Base-by-base conservation (phyloP, 30 jellyfish, hydroid and myxozoan species). In the Aurelia coerulea region DNA sequence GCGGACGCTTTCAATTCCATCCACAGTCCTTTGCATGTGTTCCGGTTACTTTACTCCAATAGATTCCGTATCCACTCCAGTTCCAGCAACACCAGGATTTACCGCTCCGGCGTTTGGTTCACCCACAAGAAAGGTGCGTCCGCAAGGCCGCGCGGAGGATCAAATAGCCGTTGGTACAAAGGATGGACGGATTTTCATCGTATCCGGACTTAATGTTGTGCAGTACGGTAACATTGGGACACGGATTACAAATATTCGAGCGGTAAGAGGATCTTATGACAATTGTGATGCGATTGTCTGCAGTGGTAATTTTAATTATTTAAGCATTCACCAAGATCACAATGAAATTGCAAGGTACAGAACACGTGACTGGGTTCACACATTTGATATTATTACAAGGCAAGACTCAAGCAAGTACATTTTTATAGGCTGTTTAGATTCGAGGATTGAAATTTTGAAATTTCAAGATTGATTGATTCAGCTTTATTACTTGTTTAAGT, bases 91-190 rank as follows among this genome's bases (percentile, higher is more conserved):
- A 16, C 84, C 90, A 34, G 88, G 58, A 13, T 51, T 91, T 19
- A 10, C 68, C 15, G 37, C 84, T 6, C 83, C 77, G 10, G 84
- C 77, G 1, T 41, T 65, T 18, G 54, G 90, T 16, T 78, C 92
- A 32, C 95, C 88, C 2, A 32, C 84, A 13, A 51, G 79, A 65
- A 90, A 82, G 58, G 15, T 83, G 32, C 97, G 87, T 15, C 68
- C 63, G 39, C 79, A 78, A 67, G 81, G 62, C 16, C 81, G 95
- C 59, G 60, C 66, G 5, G 98, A 86, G 12, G 92, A 92, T 68
- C 98, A 92, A 65, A 79, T 92, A 34, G 98, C 98, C 46, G 82
- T 92, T 62, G 96, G 95, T 10, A 86, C 97, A 63, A 71, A 18
- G 37, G 90, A 96, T 19, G 98, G 98, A 19, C 79, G 88, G 11